These are phyloP conservation scores for Eupithecia insigniata DNA, from an alignment of 2,888 invertebrate species.

Conservation along the genomic window DNA sequence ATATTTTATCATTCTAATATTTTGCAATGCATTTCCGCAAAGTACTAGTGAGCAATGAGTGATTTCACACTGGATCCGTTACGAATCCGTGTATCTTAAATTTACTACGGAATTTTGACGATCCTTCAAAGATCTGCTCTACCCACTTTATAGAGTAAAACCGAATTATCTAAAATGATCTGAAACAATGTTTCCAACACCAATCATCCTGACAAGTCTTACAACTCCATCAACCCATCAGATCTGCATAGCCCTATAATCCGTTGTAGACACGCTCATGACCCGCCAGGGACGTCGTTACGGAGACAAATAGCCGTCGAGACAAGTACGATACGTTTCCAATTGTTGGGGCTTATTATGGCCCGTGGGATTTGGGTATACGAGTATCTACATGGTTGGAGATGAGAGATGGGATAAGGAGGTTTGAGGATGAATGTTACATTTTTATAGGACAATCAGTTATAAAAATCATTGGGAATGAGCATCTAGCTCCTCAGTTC, in stretches of 20 bases:
- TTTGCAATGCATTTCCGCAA: no score
- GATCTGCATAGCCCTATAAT: conserved; percentile 37
- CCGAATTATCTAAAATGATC: neutral
- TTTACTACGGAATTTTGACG: no score
- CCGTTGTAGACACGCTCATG: conserved; percentile 31
- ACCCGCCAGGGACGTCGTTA: conserved; percentile 47
- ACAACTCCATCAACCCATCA: conserved; percentile 20
- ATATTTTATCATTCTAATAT: no score
- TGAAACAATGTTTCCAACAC: neutral
- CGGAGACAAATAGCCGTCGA: conserved; percentile 53
- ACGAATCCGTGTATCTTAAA: no score
- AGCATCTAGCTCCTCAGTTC: neutral
- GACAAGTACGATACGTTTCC: conserved; percentile 50
- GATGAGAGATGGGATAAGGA: neutral
- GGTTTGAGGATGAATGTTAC: neutral
- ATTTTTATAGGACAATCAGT: neutral
- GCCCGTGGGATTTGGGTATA: conserved; percentile 8
- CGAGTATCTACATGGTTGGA: neutral
- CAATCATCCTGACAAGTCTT: neutral
- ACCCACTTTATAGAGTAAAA: neutral
- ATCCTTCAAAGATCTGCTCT: no score
- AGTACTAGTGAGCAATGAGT: no score
- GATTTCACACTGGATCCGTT: no score
- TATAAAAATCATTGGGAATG: neutral
- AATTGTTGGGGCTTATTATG: conserved; percentile 39